A percentile compares a stretch with the other conserved stretches of the same genome.
These are phyloP conservation scores for Crypturellus tataupa DNA, from an alignment of 2,797 vertebrate genomes.

Conservation along the genomic window DNA sequence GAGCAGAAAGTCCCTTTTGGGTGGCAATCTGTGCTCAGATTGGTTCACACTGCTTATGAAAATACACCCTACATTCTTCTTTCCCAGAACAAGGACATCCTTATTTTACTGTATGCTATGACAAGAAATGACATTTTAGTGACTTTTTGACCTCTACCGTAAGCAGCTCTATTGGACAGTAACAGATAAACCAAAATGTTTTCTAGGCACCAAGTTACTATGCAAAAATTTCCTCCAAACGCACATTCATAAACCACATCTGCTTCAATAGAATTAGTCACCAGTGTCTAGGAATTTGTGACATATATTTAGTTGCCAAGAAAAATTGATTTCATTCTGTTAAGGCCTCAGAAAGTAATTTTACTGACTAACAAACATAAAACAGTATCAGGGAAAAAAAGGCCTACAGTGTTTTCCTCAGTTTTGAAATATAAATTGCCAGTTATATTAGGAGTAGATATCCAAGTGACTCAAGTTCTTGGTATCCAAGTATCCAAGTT, in stretches of 20 bases:
- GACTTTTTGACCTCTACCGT: slow-evolving; percentile 35
- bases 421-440: neutral
- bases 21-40: neutral
- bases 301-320: neutral
- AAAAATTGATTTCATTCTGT: neutral
- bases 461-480: neutral
- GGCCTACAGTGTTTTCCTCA: neutral
- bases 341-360: neutral
- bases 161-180: slow-evolving; percentile 14
- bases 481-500: neutral
- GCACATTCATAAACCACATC: neutral
- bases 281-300: neutral
- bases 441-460: neutral
- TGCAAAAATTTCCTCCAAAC: slow-evolving; percentile 25
- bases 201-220: slow-evolving; percentile 8
- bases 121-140: slow-evolving; percentile 39
- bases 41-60: neutral
- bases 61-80: neutral
- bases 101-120: slow-evolving; percentile 53
- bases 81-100: slow-evolving; percentile 39
- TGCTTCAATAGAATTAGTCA: neutral
- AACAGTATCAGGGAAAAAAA: neutral
- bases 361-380: neutral
- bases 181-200: neutral
- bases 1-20: neutral